A percentile compares a stretch with the other conserved stretches of the same genome.
Conservation (phyloP, 2,888 invertebrate species). For the Gastracanthus pulcherrimus region DNA sequence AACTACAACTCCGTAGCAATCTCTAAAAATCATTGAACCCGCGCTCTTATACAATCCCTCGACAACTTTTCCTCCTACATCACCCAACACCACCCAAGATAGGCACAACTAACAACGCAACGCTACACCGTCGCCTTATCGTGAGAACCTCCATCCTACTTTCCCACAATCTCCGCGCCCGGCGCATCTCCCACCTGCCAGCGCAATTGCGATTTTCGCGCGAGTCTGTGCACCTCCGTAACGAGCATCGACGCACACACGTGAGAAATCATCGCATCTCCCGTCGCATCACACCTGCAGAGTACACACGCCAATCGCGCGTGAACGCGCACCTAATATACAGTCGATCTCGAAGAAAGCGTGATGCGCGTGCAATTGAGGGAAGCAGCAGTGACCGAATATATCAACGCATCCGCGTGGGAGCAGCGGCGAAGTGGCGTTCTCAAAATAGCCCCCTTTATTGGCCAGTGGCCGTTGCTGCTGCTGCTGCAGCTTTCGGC, state of each 20-base stretch:
- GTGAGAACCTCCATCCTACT: background rate
- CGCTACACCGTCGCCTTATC: no score
- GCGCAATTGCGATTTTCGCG: background rate
- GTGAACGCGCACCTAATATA: background rate
- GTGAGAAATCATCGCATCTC: background rate
- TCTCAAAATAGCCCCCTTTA: conserved; percentile 31
- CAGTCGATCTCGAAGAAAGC: no score
- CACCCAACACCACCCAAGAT: no score
- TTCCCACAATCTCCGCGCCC: no score
- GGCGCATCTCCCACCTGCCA: background rate
- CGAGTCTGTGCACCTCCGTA: no score
- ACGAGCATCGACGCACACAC: background rate
- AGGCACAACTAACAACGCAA: no score
- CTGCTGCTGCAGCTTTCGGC: background rate
- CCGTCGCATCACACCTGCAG: no score
- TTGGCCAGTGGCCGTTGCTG: conserved; percentile 2
- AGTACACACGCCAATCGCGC: no score
- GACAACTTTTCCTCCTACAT: background rate
- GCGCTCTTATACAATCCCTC: background rate
- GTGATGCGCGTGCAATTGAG: no score
- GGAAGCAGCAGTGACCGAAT: background rate
- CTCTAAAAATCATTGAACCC: background rate
- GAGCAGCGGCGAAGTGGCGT: conserved; percentile 3
- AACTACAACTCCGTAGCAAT: no score
- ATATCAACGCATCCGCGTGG: conserved; percentile 26